Base-by-base conservation (phyloP, 2,113 vertebrate genomes). In the Myiopsitta monachus region DNA sequence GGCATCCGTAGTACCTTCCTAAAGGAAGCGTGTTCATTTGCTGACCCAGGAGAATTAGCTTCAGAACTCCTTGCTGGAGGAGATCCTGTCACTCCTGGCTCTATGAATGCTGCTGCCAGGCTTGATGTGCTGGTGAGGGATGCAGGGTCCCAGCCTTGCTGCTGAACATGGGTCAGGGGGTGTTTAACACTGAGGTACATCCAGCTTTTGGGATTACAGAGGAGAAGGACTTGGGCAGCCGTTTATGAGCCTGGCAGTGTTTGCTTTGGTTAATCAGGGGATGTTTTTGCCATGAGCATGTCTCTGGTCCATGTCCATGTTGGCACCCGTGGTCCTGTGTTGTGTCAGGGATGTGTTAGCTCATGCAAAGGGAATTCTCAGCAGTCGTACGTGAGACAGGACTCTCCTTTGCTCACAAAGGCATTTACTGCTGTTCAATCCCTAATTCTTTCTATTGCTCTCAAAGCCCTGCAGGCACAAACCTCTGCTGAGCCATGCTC, bases 241-340 rank as follows among this genome's bases (percentile, higher is more conserved):
- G 2, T 31, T 13, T 6, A 1, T 9, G 33, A 55, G 41, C 57
- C 63, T 68, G 3, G 44, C 38, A 1, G 10, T 0, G 9, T 9
- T 67, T 41, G 38, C 6, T 46, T 22, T 8, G 2, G 23, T 55
- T 72, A 1, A 15, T 23, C 33, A 4, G 72, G 4, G 69, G 72
- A 14, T 51, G 49, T 30, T 80, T 59, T 67, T 11, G 74, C 70
- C 28, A 2, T 3, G 15, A 84, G 14, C 0, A 1, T 9, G 11
- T 11, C 44, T 24, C 62, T 13, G 46, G 13, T 43, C 43, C 11
- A 17, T 22, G 5, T 6, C 72, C 0, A 0, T 5, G 38, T 14
- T 18, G 55, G 52, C 10, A 3, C 21, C 51, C 21, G 1, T 1
- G 0, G 30, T 3, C 30, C 57, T 16, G 44, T 5, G 26, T 39